Conservation (phyloP, 2,888 invertebrate species). For the Deroplatys truncata region DNA sequence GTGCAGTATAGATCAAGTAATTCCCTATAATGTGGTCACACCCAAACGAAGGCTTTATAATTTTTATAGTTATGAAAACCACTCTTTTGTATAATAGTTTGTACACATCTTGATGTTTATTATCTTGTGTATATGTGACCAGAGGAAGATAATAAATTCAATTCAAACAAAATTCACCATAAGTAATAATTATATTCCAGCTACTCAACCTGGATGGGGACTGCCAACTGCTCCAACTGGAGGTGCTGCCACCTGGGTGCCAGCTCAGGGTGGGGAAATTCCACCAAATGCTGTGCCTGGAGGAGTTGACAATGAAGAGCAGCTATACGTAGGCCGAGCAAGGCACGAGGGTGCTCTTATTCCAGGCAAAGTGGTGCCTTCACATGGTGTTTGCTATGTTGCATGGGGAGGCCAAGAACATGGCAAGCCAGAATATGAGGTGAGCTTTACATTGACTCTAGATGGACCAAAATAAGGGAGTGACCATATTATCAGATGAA, state of each 20-base stretch:
- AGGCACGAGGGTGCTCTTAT: constrained; percentile 67
- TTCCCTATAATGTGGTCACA: too few relatives aligned
- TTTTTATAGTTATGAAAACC: too few relatives aligned
- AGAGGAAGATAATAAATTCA: too few relatives aligned
- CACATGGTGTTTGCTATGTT: constrained; percentile 65
- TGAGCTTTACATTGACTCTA: constrained; percentile 36
- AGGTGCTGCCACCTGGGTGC: constrained; percentile 62
- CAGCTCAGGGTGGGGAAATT: constrained; percentile 60
- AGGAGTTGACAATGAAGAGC: constrained; percentile 55
- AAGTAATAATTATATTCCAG: neutral
- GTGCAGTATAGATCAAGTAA: too few relatives aligned
- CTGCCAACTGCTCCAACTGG: constrained; percentile 22
- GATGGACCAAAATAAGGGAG: too few relatives aligned
- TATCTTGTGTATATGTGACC: too few relatives aligned
- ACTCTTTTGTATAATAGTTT: too few relatives aligned
- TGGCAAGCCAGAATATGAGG: constrained; percentile 65
- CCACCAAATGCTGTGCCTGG: constrained; percentile 73
- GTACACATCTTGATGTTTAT: too few relatives aligned
- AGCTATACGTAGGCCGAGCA: constrained; percentile 65
- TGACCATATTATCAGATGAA: too few relatives aligned
- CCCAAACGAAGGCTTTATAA: too few relatives aligned
- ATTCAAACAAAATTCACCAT: too few relatives aligned
- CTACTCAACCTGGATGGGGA: constrained; percentile 23
- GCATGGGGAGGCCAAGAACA: constrained; percentile 76
- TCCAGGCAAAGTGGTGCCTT: constrained; percentile 72